Conservation (phyloP, 2,797 vertebrate genomes). For the Synaphobranchus kaupii region DNA sequence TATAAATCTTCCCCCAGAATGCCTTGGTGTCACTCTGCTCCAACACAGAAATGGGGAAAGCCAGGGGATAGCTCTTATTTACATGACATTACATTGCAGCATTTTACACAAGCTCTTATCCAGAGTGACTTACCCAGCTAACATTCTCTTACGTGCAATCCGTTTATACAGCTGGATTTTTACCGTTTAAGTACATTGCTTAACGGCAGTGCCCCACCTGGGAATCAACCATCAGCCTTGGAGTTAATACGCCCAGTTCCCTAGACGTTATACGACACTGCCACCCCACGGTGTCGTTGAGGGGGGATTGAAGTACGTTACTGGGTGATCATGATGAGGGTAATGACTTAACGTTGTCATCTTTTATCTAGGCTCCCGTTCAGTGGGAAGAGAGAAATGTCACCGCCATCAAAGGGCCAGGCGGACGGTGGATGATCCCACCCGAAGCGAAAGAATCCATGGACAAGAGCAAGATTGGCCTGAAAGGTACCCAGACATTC, state of each 20-base stretch:
- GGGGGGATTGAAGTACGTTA: background rate
- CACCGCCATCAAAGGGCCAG: constrained; percentile 88
- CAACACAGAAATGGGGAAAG: background rate
- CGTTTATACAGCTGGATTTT: background rate
- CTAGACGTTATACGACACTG: background rate
- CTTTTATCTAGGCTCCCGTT: constrained; percentile 78
- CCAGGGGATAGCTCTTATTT: background rate
- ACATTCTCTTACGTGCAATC: background rate
- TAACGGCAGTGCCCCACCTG: too few relatives aligned
- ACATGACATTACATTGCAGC: background rate
- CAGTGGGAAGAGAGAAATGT: constrained; percentile 95
- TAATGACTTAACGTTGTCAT: background rate
- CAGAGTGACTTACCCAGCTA: background rate
- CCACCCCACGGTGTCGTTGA: background rate
- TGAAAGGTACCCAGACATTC: constrained; percentile 81
- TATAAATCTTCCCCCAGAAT: background rate
- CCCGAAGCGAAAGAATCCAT: constrained; percentile 95
- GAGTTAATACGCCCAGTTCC: too few relatives aligned
- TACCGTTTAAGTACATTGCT: too few relatives aligned
- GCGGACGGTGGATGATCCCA: constrained; percentile 96
- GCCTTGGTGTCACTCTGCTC: background rate
- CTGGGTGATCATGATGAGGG: background rate
- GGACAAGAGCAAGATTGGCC: constrained; percentile 94
- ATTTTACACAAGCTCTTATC: background rate
- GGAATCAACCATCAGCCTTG: too few relatives aligned